phyloP scores from a whole-genome alignment of 2,888 invertebrate species.

The Catocala fraxini region DNA sequence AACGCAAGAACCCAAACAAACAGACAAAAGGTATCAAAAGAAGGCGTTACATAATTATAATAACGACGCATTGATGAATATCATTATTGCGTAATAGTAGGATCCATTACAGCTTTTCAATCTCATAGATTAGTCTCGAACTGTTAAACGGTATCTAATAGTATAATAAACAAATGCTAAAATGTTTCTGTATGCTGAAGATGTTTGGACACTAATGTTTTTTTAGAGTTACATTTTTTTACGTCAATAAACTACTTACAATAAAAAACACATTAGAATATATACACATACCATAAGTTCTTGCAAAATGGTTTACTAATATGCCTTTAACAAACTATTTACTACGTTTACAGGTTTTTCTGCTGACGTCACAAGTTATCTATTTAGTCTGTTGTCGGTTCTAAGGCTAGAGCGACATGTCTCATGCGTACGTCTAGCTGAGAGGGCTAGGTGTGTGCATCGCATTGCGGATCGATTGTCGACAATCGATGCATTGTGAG shows the following conservation, averaged over 20 bases:
- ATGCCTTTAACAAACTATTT: background rate
- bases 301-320: slow-evolving; percentile 7
- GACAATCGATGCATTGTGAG: slow-evolving; percentile 77
- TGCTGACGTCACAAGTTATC: background rate
- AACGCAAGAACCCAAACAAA: slow-evolving; percentile 62
- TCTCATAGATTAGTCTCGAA: slow-evolving; percentile 47
- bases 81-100: slow-evolving; percentile 66
- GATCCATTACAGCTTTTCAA: slow-evolving; percentile 55
- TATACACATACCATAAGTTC: background rate
- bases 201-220: slow-evolving; percentile 57
- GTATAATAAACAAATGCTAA: slow-evolving; percentile 61
- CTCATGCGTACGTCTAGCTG: slow-evolving; percentile 9
- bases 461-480: slow-evolving; percentile 71
- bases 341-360: background rate
- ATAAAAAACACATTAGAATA: too few species aligned
- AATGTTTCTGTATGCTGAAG: slow-evolving; percentile 66
- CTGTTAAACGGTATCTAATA: slow-evolving; percentile 30
- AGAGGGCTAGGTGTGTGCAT: slow-evolving; percentile 47
- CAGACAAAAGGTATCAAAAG: slow-evolving; percentile 77
- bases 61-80: slow-evolving; percentile 66
- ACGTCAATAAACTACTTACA: slow-evolving; percentile 45
- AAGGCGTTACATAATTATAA: slow-evolving; percentile 76
- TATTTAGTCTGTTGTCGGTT: background rate
- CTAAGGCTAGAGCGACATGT: background rate
- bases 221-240: slow-evolving; percentile 53